A percentile compares a stretch with the other conserved stretches of the same genome.
phyloP scores from a whole-genome alignment of 2,888 invertebrate genomes.

The Sphaeridia pumilis region DNA sequence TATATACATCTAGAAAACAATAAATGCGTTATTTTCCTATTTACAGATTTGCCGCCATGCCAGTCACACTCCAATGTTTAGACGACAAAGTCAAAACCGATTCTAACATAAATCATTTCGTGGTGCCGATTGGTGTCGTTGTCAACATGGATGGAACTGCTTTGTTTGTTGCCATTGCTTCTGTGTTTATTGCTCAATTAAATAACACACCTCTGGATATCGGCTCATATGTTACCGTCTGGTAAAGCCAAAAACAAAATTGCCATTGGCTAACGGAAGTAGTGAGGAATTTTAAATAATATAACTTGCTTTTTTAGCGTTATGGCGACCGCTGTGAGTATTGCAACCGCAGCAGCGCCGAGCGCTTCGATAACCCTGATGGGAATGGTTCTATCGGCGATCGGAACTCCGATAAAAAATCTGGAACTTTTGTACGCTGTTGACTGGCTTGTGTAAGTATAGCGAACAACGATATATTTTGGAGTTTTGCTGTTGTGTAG shows the following conservation, averaged over 20 bases:
- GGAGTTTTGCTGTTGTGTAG: too few relatives aligned
- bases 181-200: conserved; percentile 78
- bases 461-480: too few relatives aligned
- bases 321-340: conserved; percentile 73
- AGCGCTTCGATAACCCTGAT: conserved; percentile 72
- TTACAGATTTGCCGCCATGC: conserved; percentile 70
- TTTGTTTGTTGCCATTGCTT: conserved; percentile 74
- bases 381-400: conserved; percentile 65
- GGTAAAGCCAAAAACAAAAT: conserved; percentile 47
- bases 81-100: conserved; percentile 71
- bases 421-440: conserved; percentile 72
- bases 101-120: conserved; percentile 70
- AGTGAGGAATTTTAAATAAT: background rate
- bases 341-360: conserved; percentile 76
- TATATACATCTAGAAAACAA: background rate
- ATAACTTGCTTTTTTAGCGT: conserved; percentile 45
- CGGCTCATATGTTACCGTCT: conserved; percentile 74
- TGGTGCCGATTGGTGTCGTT: conserved; percentile 69
- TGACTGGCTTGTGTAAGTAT: conserved; percentile 80
- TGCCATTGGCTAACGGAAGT: too few relatives aligned
- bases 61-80: conserved; percentile 75
- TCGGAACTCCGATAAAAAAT: conserved; percentile 68
- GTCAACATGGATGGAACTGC: conserved; percentile 90
- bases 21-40: background rate
- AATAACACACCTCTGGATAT: conserved; percentile 66